Evolutionary conservation across 1,140 invertebrate species (phyloP), one percentile per base, ranked within the genome.

Genomic region (Eriocheir sinensis): DNA sequence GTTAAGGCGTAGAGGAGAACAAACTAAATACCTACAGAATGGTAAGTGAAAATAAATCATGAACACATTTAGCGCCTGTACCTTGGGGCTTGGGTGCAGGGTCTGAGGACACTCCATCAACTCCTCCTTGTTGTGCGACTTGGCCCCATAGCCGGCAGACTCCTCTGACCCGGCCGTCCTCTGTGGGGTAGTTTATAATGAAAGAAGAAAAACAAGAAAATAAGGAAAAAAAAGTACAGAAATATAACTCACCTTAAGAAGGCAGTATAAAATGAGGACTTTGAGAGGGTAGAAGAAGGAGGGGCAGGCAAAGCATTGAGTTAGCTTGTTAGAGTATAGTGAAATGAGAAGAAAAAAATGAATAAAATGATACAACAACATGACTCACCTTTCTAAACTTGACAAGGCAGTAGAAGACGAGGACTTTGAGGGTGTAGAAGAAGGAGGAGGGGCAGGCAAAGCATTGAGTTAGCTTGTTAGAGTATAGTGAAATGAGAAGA

Each of bases 41-140:
- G 60, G n/a, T 15, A 15, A 85, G 12, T 15, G 30, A 12, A 90
- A 48, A 48, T n/a, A 48, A 53, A n/a, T 6, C 44, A 48, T 3
- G n/a, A 0, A 12, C 0, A 53, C 9, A 88, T 15, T 15, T 15
- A 72, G n/a, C n/a, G 40, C 4, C 30, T 27, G 8, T 6, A 91
- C 90, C 90, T 91, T 91, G 8, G 92, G 92, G 9, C 9, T 41
- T 15, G 38, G 38, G 30, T 30, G 30, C 15, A 97, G 95, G 27
- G 32, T 89, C 94, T 97, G 96, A 12, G 96, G 93, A 88, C 96
- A 96, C 12, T 97, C 96, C 96, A 97, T 97, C 34, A 96, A 96
- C 79, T 96, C 96, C 0, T 95, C 95, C 17, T 91, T 95, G 32
- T 81, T 96, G 88, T 96, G 96, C 15, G 96, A 97, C 80, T 94